phyloP scores from a whole-genome alignment of 2,797 vertebrate genomes.

The Propithecus perrieri region DNA sequence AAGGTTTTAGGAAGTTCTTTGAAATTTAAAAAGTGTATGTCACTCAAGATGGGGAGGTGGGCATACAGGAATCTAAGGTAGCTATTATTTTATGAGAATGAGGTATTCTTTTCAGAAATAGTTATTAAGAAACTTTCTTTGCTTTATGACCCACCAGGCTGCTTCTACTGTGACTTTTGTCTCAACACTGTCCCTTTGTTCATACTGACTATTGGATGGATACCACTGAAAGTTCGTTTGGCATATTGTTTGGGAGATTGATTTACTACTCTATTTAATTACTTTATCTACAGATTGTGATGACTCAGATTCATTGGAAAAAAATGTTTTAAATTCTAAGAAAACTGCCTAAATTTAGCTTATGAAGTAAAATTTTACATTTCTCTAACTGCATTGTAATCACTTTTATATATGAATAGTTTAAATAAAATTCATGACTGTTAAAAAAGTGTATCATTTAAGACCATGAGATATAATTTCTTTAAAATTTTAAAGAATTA shows the following conservation, averaged over 20 bases:
- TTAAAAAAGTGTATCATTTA: background rate
- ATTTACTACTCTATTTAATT: background rate
- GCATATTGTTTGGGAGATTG: background rate
- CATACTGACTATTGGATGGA: background rate
- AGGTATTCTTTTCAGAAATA: background rate
- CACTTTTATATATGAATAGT: conserved; percentile 53
- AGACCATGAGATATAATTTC: background rate
- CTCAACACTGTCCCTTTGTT: background rate
- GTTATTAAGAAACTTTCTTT: background rate
- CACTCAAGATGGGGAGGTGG: background rate
- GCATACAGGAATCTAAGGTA: background rate
- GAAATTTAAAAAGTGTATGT: background rate
- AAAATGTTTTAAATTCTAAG: conserved; percentile 6
- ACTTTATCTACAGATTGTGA: background rate
- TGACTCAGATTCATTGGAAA: background rate
- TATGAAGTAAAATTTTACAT: conserved; percentile 66
- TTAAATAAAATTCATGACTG: conserved; percentile 57
- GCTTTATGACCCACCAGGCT: background rate
- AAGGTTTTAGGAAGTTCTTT: background rate
- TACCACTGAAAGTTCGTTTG: background rate
- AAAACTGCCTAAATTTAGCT: conserved; percentile 25
- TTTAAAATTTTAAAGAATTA: background rate
- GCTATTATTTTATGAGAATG: background rate
- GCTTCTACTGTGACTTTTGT: background rate
- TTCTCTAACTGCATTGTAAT: conserved; percentile 57